Percentiles rank a stretch among this genome's conserved stretches.
These are phyloP conservation scores for Hippocampus kuda DNA, from an alignment of 2,797 vertebrate species.

Conservation along the genomic window DNA sequence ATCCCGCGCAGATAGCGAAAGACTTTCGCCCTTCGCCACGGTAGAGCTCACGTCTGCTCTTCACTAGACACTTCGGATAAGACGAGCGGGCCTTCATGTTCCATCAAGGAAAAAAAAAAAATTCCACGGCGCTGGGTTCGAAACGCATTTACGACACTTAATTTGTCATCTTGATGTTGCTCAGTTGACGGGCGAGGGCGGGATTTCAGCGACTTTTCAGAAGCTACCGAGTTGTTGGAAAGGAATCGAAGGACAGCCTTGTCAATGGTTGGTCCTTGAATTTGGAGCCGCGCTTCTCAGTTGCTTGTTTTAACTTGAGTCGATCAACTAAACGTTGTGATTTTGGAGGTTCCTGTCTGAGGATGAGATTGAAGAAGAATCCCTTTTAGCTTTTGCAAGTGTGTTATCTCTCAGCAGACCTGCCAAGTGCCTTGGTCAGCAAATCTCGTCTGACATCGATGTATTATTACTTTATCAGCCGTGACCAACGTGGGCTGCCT, in stretches of 20 bases:
- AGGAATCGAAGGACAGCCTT: constrained; percentile 35
- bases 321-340: not conserved
- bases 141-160: constrained; percentile 43
- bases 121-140: constrained; percentile 51
- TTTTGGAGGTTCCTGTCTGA: constrained; percentile 27
- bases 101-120: constrained; percentile 50
- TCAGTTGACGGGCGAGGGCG: constrained; percentile 46
- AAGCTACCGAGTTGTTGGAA: constrained; percentile 40
- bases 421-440: constrained; percentile 16
- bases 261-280: constrained; percentile 30
- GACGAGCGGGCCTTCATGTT: constrained; percentile 53
- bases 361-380: constrained; percentile 43
- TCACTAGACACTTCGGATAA: constrained; percentile 47
- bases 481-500: not conserved
- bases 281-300: constrained; percentile 29
- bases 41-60: constrained; percentile 48
- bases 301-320: constrained; percentile 6
- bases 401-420: constrained; percentile 21
- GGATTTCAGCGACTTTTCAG: constrained; percentile 36
- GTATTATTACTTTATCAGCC: not conserved
- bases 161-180: constrained; percentile 46
- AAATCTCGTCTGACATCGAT: not conserved
- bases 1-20: constrained; percentile 64
- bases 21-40: constrained; percentile 63
- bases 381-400: constrained; percentile 37